Evolutionary conservation across 2,888 invertebrate genomes (phyloP).

Genomic region (Drosophila heteroneura): DNA sequence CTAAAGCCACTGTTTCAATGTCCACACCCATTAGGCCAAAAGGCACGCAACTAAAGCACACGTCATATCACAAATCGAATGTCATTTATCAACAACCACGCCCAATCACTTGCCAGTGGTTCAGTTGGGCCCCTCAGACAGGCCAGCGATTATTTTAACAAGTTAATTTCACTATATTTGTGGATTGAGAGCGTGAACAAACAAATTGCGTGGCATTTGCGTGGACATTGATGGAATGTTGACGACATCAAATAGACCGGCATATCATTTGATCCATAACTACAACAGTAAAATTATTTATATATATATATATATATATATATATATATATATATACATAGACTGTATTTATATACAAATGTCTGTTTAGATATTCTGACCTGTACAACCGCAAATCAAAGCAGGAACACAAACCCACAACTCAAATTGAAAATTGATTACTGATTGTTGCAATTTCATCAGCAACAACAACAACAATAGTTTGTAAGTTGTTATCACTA

Average conservation of each 20-base stretch:
- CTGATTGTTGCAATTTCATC: conserved; percentile 56
- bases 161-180: conserved; percentile 75
- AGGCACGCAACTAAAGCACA: conserved; percentile 1
- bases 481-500: conserved; percentile 63
- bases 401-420: conserved; percentile 40
- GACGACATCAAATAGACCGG: conserved; percentile 46
- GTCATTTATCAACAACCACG: conserved; percentile 41
- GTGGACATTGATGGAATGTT: conserved; percentile 39
- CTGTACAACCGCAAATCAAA: conserved; percentile 64
- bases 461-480: conserved; percentile 24
- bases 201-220: conserved; percentile 66
- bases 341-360: neutral
- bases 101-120: conserved; percentile 5
- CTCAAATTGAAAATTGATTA: conserved; percentile 70
- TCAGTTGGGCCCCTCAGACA: conserved; percentile 6
- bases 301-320: neutral
- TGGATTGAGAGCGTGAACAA: conserved; percentile 56
- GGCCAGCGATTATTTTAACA: conserved; percentile 55
- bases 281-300: conserved; percentile 14
- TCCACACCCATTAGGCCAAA: neutral
- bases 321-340: no score
- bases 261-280: conserved; percentile 54
- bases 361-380: neutral
- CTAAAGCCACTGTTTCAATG: neutral
- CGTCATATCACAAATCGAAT: conserved; percentile 37